phyloP scores from a whole-genome alignment of 2,797 vertebrate species.

The Danio aesculapii region DNA sequence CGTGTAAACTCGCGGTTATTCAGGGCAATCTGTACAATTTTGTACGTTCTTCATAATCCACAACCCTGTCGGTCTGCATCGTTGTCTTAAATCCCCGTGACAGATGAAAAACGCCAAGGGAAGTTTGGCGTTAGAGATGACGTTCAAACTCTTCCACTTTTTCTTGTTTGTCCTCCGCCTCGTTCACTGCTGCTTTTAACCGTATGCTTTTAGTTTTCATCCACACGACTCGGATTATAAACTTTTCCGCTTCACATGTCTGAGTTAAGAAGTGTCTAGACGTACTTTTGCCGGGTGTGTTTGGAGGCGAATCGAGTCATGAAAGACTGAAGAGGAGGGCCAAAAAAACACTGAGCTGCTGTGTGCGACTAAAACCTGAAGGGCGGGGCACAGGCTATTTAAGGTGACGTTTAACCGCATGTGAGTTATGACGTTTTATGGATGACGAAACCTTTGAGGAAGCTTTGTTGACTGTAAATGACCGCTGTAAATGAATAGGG shows the following conservation, averaged over 20 bases:
- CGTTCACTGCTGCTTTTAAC: constrained; percentile 12
- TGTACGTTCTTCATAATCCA: constrained; percentile 27
- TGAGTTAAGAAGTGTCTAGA: background rate
- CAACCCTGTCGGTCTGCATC: constrained; percentile 15
- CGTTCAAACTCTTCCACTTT: constrained; percentile 14
- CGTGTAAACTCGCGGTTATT: constrained; percentile 17
- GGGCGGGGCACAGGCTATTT: constrained; percentile 59
- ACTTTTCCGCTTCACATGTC: constrained; percentile 8
- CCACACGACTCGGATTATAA: background rate
- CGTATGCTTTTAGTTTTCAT: background rate
- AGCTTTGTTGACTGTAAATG: background rate
- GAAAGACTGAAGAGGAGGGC: constrained; percentile 21
- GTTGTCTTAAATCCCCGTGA: constrained; percentile 31
- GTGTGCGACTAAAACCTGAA: background rate
- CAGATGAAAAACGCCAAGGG: background rate
- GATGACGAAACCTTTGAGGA: background rate
- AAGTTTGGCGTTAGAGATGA: constrained; percentile 3
- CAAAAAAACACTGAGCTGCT: constrained; percentile 2
- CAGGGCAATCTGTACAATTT: background rate
- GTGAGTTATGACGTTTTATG: constrained; percentile 62
- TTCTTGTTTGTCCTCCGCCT: background rate
- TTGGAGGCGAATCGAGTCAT: background rate
- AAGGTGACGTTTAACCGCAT: constrained; percentile 72
- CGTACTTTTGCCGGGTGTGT: constrained; percentile 23
- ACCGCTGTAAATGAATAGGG: background rate